phyloP scores from a whole-genome alignment of 2,113 vertebrate genomes.

The Nestor notabilis region DNA sequence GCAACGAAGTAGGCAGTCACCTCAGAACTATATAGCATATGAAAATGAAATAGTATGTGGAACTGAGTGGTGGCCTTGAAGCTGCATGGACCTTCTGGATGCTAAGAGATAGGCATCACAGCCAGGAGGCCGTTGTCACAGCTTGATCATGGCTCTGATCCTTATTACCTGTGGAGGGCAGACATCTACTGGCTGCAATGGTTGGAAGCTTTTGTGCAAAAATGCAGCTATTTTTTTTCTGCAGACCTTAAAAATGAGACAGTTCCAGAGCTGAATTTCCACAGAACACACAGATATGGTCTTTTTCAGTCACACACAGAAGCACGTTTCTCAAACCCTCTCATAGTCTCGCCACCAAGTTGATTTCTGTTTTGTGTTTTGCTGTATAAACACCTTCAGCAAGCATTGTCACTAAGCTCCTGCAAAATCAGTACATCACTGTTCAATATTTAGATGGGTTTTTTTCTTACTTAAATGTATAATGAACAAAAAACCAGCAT shows the following conservation, averaged over 20 bases:
- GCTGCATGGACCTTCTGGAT: not conserved
- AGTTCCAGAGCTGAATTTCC: not conserved
- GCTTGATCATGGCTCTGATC: not conserved
- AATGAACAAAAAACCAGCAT: not conserved
- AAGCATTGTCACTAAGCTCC: not conserved
- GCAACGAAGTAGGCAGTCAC: not conserved
- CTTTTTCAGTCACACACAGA: not conserved
- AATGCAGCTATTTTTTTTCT: not conserved
- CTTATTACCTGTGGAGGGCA: not conserved
- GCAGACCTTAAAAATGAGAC: not conserved
- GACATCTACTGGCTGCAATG: not conserved
- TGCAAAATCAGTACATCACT: not conserved
- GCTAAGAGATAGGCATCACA: not conserved
- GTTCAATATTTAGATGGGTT: not conserved
- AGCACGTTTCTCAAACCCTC: not conserved
- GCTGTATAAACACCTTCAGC: not conserved
- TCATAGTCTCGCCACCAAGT: not conserved
- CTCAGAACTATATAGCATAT: not conserved
- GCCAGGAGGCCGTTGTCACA: not conserved
- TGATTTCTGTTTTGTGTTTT: not conserved
- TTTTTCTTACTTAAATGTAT: not conserved
- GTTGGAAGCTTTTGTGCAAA: not conserved
- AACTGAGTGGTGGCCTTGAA: not conserved
- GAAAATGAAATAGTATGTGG: not conserved
- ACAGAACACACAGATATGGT: not conserved